Percentiles rank a stretch among this genome's conserved stretches.
Evolutionary conservation across 2,797 vertebrate species (phyloP).

Genomic region (Galago senegalensis): DNA sequence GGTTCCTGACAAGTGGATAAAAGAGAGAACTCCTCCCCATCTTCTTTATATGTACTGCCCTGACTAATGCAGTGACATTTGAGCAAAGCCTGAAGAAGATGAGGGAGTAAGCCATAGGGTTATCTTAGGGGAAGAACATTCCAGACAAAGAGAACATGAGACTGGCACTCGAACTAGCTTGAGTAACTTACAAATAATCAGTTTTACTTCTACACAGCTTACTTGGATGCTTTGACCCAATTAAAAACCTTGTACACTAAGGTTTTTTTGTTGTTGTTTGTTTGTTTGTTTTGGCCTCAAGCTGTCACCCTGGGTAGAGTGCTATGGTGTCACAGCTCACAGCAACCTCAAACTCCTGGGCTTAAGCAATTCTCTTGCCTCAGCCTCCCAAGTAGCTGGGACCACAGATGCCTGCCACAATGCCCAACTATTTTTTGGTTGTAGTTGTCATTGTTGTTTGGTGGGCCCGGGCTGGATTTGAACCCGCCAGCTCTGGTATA

Average conservation of each 20-base stretch:
- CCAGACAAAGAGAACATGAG: background rate
- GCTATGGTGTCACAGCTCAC: too few species aligned
- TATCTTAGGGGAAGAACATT: background rate
- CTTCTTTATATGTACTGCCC: background rate
- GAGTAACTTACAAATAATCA: background rate
- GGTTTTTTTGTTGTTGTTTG: too few species aligned
- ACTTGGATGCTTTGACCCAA: constrained; percentile 21
- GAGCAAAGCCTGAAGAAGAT: background rate
- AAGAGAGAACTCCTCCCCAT: background rate
- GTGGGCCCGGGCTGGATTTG: too few species aligned
- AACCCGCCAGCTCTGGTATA: too few species aligned
- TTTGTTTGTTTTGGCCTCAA: too few species aligned
- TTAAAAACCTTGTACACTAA: background rate
- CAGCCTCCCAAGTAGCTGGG: too few species aligned
- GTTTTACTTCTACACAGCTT: background rate
- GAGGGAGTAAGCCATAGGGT: background rate
- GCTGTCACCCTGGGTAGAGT: too few species aligned
- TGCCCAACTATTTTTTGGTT: too few species aligned
- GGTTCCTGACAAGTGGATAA: background rate
- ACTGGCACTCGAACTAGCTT: background rate
- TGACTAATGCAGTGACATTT: constrained; percentile 40
- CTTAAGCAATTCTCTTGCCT: too few species aligned
- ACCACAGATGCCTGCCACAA: too few species aligned
- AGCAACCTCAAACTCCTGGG: too few species aligned
- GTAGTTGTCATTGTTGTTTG: too few species aligned